Evolutionary conservation across 2,113 vertebrate genomes (phyloP), one percentile per base, ranked within the genome.

Genomic region (Sapajus apella): DNA sequence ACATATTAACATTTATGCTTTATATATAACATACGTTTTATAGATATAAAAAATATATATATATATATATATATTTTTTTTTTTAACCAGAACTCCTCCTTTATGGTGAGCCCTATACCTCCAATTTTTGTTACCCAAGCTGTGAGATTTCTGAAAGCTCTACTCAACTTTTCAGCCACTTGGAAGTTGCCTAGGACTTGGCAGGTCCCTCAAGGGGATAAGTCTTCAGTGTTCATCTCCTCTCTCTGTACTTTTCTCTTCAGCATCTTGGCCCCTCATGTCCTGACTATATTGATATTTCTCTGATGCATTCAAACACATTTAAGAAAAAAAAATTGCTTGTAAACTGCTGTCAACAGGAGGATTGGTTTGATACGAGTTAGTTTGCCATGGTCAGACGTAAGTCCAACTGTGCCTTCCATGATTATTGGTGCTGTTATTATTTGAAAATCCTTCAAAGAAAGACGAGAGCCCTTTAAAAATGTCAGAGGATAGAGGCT

Each of bases 371-470:
- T 66, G 47, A 14, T 55, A 14, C 35, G 56, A 93, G 12, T 27
- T 27, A 18, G 40, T 43, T 37, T 91, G n/a, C 93, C 40, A 20
- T 32, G 40, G 37, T 90, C 45, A 27, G 73, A 80, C 58, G 40
- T 76, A 50, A 93, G 81, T 32, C 61, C 50, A 75, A 32, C 72
- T 73, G 45, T 72, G 83, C 40, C 16, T 75, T 92, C 75, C 23
- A 30, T 70, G 50, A n/a, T 58, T 50, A 64, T 83, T 58, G 32
- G 94, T 77, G 76, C 43, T 50, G 8, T 72, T 55, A 45, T 37
- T 70, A 56, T 61, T 95, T 76, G 25, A 96, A 90, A 94, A 87
- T 87, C 52, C 35, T 93, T 80, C 55, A 47, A 47, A 66, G 58
- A 61, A 55, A 73, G 58, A 68, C 55, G 23, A 32, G 50, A 81